These are phyloP conservation scores for Cyclophora albipunctata DNA, from an alignment of 2,888 invertebrate species.

Conservation along the genomic window DNA sequence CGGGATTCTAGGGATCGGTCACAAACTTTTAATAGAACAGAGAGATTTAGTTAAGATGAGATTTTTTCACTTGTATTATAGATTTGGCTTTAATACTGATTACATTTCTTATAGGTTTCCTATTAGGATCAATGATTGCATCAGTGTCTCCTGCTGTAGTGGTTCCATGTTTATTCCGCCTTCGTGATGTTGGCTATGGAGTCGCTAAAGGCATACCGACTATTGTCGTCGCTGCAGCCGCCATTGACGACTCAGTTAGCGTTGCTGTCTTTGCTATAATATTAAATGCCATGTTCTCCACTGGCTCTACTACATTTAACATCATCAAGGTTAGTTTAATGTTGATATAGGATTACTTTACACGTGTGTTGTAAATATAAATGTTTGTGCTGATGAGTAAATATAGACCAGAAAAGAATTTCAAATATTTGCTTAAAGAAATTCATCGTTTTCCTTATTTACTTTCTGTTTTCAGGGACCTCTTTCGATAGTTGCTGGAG, in stretches of 20 bases:
- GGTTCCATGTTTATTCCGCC: slow-evolving; percentile 86
- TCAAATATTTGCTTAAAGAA: too few relatives aligned
- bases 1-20: too few relatives aligned
- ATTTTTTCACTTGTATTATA: background rate
- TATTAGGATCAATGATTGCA: slow-evolving; percentile 85
- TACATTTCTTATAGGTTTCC: slow-evolving; percentile 56
- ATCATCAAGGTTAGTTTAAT: slow-evolving; percentile 72
- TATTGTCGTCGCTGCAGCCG: slow-evolving; percentile 89
- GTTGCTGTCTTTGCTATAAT: slow-evolving; percentile 90
- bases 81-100: background rate
- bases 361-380: background rate
- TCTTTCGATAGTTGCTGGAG: slow-evolving; percentile 80
- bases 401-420: background rate
- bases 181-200: slow-evolving; percentile 84
- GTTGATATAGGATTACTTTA: background rate
- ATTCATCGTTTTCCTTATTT: too few relatives aligned
- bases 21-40: too few relatives aligned
- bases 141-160: slow-evolving; percentile 94
- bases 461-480: slow-evolving; percentile 66
- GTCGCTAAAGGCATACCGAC: slow-evolving; percentile 91
- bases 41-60: too few relatives aligned
- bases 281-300: slow-evolving; percentile 85
- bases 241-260: slow-evolving; percentile 92
- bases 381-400: background rate
- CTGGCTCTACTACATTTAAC: slow-evolving; percentile 77